Evolutionary conservation across 2,797 vertebrate species (phyloP).

Genomic region (Hyperoplus immaculatus): DNA sequence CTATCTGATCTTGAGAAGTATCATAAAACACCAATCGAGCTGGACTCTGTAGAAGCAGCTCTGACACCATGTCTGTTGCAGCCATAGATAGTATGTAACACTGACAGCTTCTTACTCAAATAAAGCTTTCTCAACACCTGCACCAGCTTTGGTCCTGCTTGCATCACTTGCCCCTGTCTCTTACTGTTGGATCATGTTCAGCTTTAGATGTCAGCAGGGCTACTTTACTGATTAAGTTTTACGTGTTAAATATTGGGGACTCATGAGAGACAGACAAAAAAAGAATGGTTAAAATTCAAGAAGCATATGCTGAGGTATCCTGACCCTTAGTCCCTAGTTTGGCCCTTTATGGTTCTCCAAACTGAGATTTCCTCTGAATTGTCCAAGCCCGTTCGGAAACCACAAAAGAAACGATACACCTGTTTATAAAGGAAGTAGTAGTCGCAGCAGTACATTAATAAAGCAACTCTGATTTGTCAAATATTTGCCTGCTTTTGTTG

Average conservation of each 20-base stretch:
- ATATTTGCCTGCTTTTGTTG: no score
- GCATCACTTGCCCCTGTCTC: neutral
- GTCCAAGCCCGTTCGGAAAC: no score
- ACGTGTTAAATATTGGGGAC: neutral
- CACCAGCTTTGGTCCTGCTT: no score
- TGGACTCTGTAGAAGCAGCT: neutral
- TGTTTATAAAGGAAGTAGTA: no score
- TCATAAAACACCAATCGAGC: neutral
- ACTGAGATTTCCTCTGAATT: no score
- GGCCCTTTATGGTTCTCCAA: no score
- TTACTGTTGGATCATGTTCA: neutral
- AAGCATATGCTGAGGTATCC: neutral
- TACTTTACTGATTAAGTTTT: neutral
- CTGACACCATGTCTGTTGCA: neutral
- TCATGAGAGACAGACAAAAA: neutral
- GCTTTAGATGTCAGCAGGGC: no score
- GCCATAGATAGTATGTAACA: no score
- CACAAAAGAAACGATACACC: neutral
- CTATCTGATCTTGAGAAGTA: neutral
- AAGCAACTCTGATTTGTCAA: no score
- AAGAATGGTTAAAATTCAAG: neutral
- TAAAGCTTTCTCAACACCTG: no score
- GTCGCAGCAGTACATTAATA: no score
- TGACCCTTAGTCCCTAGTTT: neutral
- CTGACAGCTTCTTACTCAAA: no score